Conservation (phyloP, 2,888 invertebrate species). For the Campoplex capitator region DNA sequence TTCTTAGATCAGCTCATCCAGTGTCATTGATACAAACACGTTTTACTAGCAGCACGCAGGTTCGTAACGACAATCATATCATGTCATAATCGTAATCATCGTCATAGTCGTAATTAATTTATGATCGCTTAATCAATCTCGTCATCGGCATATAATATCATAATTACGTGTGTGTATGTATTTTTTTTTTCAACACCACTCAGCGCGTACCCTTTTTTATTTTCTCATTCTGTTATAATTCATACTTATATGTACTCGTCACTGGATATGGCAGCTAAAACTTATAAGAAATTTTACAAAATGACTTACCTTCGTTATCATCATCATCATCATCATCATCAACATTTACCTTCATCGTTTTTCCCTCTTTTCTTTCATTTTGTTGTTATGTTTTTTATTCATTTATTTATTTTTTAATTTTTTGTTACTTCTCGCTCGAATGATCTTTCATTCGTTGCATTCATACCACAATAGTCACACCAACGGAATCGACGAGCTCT, state of each 20-base stretch:
- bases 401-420: constrained; percentile 33
- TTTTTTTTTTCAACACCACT: constrained; percentile 71
- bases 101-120: constrained; percentile 70
- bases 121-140: constrained; percentile 54
- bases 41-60: constrained; percentile 77
- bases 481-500: constrained; percentile 73
- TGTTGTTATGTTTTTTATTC: constrained; percentile 47
- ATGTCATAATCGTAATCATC: constrained; percentile 55
- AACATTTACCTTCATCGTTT: constrained; percentile 61
- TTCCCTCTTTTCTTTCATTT: constrained; percentile 64
- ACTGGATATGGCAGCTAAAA: constrained; percentile 84
- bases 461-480: constrained; percentile 73
- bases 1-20: constrained; percentile 79
- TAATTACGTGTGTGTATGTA: constrained; percentile 61
- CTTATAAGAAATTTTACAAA: constrained; percentile 84
- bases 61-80: constrained; percentile 71
- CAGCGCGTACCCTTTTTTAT: constrained; percentile 74
- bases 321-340: constrained; percentile 28
- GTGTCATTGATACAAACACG: constrained; percentile 77
- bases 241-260: constrained; percentile 73
- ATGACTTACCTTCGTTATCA: constrained; percentile 79
- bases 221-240: constrained; percentile 56
- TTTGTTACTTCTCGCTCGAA: constrained; percentile 66
- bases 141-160: constrained; percentile 70
- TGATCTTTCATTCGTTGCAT: constrained; percentile 66